phyloP scores from a whole-genome alignment of 2,113 vertebrate genomes.

The Diadophis punctatus region DNA sequence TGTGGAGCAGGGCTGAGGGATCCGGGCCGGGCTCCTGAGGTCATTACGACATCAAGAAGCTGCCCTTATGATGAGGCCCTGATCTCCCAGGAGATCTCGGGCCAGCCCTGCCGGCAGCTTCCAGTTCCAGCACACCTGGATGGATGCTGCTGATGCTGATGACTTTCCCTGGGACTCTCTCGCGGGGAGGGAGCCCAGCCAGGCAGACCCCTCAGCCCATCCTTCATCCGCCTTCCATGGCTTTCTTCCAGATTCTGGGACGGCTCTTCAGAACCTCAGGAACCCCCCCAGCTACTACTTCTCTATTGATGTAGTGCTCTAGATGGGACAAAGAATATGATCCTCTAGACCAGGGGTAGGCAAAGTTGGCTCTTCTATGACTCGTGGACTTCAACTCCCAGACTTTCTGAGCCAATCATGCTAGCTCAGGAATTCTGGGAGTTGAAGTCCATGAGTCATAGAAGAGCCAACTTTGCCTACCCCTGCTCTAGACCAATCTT shows the following conservation, averaged over 20 bases:
- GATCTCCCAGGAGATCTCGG: neutral
- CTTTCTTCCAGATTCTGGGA: neutral
- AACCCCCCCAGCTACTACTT: neutral
- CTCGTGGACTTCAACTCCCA: too few species aligned
- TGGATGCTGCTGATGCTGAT: neutral
- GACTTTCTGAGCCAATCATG: too few species aligned
- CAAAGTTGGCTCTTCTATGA: too few species aligned
- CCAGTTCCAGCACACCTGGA: neutral
- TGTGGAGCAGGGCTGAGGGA: neutral
- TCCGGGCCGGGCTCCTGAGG: neutral
- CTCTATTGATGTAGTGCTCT: neutral
- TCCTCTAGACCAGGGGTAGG: too few species aligned
- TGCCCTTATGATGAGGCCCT: neutral
- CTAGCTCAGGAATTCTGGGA: too few species aligned
- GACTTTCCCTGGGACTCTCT: neutral
- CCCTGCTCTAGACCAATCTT: too few species aligned
- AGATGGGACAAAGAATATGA: neutral
- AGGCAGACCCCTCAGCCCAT: neutral
- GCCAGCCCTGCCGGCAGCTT: neutral
- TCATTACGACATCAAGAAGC: conserved; percentile 34
- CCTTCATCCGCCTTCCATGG: neutral
- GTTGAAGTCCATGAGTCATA: too few species aligned
- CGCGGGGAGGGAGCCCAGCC: neutral
- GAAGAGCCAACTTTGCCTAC: too few species aligned
- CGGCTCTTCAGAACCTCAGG: neutral